Base-by-base conservation (phyloP, 2,113 vertebrate genomes). In the Probosciger aterrimus region DNA sequence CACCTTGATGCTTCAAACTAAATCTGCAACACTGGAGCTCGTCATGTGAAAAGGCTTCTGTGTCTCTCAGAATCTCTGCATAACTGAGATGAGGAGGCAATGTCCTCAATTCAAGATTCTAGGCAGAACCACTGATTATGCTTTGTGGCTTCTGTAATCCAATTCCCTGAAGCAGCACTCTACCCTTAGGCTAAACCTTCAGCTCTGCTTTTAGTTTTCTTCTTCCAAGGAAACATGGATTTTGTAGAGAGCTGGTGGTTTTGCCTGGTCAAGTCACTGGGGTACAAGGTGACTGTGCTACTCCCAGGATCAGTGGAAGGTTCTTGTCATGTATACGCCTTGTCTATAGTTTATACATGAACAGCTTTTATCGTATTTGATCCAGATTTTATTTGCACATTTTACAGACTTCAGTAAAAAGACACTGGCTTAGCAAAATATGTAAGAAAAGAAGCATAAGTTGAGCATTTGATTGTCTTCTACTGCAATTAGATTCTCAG, bases 11-110 rank as follows among this genome's bases (percentile, higher is more conserved):
- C 71, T 53, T 85, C 71, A 39, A 25, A 71, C 46, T 62, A 27
- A 43, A 55, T 2, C 37, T 0, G 18, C 15, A 60, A 12, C 33
- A 49, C 37, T 22, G 11, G 19, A 93, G 65, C 0, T 46, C 47
- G 33, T 14, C 62, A 70, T 0, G 0, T 25, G 27, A 69, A 80
- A 41, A 53, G 37, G 24, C 23, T 13, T 47, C 49, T 0, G 0
- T 14, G 11, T 11, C 44, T 62, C 53, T 47, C 23, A 59, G 17
- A 44, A 31, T 28, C 37, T 64, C 16, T 33, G 7, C 11, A 23
- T 7, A 55, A 52, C 41, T 2, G 5, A 71, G 14, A 11, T 23
- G 18, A 46, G 22, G 22, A 52, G 14, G 16, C 6, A 57, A 49
- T 3, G 4, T 49, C 33, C 25, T 44, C n/a, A 68, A 74, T 43